Evolutionary conservation across 2,888 invertebrate species (phyloP).

Genomic region (Leptinotarsa juncta): DNA sequence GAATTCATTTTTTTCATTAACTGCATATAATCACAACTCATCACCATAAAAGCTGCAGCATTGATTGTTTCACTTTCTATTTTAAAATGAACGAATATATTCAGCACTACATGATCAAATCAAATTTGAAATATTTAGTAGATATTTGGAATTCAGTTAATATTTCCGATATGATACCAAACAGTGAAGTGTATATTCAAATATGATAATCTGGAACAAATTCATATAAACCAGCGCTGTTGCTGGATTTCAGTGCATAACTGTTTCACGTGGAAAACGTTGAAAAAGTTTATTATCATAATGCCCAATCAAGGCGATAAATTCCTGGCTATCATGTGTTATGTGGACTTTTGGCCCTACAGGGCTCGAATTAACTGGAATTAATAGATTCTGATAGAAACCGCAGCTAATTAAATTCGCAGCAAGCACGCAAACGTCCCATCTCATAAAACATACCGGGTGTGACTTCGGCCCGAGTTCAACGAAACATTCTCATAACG

Average conservation of each 20-base stretch:
- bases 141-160: too few species aligned
- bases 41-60: too few species aligned
- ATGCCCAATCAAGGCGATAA: slow-evolving; percentile 37
- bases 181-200: too few species aligned
- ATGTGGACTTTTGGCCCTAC: slow-evolving; percentile 31
- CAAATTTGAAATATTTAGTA: too few species aligned
- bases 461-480: neutral
- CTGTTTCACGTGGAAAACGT: neutral
- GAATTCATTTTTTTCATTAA: too few species aligned
- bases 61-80: too few species aligned
- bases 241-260: neutral
- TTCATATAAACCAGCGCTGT: too few species aligned
- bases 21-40: too few species aligned
- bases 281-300: slow-evolving; percentile 39
- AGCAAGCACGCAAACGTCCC: slow-evolving; percentile 51
- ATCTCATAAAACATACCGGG: slow-evolving; percentile 26
- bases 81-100: too few species aligned
- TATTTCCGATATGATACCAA: too few species aligned
- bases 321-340: slow-evolving; percentile 35
- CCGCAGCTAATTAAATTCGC: slow-evolving; percentile 54
- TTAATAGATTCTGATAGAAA: slow-evolving; percentile 58
- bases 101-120: too few species aligned
- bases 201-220: too few species aligned
- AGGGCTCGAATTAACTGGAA: slow-evolving; percentile 52
- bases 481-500: neutral